These are phyloP conservation scores for Lydus trimaculatus DNA, from an alignment of 2,888 invertebrate genomes.

Conservation along the genomic window DNA sequence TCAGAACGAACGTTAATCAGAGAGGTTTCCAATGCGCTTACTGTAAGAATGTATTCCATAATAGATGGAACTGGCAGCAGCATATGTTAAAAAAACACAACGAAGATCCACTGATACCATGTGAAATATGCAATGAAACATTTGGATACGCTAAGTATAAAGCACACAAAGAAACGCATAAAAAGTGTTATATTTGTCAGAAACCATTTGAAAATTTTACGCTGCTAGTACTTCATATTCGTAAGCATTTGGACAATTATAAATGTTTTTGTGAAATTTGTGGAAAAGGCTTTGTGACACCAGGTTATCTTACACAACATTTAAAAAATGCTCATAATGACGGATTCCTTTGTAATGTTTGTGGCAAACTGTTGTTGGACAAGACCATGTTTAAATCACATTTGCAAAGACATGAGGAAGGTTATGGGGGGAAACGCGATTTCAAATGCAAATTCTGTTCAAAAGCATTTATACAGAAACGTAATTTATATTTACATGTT, in stretches of 20 bases:
- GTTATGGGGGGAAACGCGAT: not conserved
- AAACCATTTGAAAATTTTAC: not conserved
- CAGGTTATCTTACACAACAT: no score
- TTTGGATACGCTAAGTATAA: not conserved
- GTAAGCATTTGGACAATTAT: slow-evolving; percentile 64
- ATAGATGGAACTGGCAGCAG: not conserved
- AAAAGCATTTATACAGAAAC: not conserved
- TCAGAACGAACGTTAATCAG: no score
- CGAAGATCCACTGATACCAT: not conserved
- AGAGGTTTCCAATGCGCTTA: not conserved
- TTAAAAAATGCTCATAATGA: not conserved
- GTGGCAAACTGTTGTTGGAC: slow-evolving; percentile 40
- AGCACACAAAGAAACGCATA: no score
- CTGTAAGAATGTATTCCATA: not conserved
- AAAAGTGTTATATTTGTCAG: not conserved
- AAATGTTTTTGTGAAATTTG: slow-evolving; percentile 60
- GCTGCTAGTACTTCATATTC: slow-evolving; percentile 61
- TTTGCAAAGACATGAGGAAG: not conserved
- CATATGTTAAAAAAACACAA: not conserved
- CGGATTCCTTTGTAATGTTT: slow-evolving; percentile 28
- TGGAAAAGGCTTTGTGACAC: not conserved
- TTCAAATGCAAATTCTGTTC: slow-evolving; percentile 13
- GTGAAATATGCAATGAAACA: not conserved
- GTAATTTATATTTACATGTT: slow-evolving; percentile 17
- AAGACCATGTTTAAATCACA: not conserved